Conservation (phyloP, 2,797 vertebrate species). For the Aldrovandia affinis region DNA sequence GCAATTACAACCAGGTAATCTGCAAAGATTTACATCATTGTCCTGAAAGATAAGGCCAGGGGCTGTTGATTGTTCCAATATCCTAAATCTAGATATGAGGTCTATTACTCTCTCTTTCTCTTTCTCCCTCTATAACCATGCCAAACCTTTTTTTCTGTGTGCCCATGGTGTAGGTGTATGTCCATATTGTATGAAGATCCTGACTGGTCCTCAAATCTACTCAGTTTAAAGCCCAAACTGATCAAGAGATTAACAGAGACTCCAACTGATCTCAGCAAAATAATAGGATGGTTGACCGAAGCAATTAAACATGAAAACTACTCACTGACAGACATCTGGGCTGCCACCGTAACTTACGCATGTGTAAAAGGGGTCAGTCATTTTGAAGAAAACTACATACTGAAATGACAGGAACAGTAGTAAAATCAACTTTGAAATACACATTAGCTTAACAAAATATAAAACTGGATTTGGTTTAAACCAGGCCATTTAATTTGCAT, state of each 20-base stretch:
- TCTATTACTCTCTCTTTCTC: neutral
- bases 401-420: neutral
- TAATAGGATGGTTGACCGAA: neutral
- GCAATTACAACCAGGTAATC: too few relatives aligned
- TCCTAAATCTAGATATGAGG: neutral
- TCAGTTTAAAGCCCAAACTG: neutral
- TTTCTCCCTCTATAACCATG: neutral
- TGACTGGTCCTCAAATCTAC: slow-evolving; percentile 1
- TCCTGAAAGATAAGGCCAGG: too few relatives aligned
- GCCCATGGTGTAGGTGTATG: slow-evolving; percentile 11
- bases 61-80: neutral
- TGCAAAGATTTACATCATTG: too few relatives aligned
- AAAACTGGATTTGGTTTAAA: too few relatives aligned
- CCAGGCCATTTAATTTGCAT: too few relatives aligned
- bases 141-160: too few relatives aligned
- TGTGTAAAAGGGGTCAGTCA: slow-evolving; percentile 14
- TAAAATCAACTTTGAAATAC: neutral
- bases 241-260: slow-evolving; percentile 10
- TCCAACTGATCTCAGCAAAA: too few relatives aligned
- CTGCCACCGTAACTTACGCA: neutral
- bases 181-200: slow-evolving; percentile 7
- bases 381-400: neutral
- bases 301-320: neutral
- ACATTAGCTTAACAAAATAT: too few relatives aligned
- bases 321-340: slow-evolving; percentile 19